Base-by-base conservation (phyloP, 2,113 vertebrate genomes). In the Suricata suricatta region DNA sequence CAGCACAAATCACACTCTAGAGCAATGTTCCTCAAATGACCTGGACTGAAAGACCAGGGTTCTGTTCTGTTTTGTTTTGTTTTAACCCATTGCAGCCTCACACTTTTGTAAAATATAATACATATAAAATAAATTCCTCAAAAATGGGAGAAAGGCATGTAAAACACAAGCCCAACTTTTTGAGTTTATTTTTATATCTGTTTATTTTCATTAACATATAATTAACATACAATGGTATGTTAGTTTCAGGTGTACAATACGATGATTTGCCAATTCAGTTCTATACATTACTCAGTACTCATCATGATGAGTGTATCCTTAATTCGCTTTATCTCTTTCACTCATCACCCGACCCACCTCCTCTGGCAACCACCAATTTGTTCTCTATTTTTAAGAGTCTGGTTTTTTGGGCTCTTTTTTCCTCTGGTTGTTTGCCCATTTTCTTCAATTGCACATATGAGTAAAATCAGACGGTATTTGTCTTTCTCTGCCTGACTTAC, bases 41-140 rank as follows among this genome's bases (percentile, higher is more conserved):
- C 41, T 72, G 47, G 64, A 83, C 17, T 66, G 29, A 71, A 90
- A 83, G 35, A 72, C 1, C 15, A 54, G 33, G 52, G 19, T 74
- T 82, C 50, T 8, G 19, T 64, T 92, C 68, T 52, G 27, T 23
- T 21, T 72, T 54, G 2, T 80, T 41, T 68, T 50, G 14, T 44
- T 76, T 90, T 41, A 64, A 87, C 69, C 66, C 19, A 47, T 1
- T 71, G 25, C 33, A 93, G 25, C 41, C 12, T 86, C 38, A 33
- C 33, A 52, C 19, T 84, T 86, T 69, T 4, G 23, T 52, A 60
- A 93, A 90, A 91, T 63, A 23, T 50, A 97, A 91, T 54, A 83
- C 68, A 90, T 80, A 90, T 71, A 90, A 93, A 82, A 91, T 21
- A 72, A 86, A 83, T 71, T 79, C 83, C 7, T 71, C 41, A 86